These are phyloP conservation scores for Noctuana brunneofusca DNA, from an alignment of 2,888 invertebrate genomes.

Conservation along the genomic window DNA sequence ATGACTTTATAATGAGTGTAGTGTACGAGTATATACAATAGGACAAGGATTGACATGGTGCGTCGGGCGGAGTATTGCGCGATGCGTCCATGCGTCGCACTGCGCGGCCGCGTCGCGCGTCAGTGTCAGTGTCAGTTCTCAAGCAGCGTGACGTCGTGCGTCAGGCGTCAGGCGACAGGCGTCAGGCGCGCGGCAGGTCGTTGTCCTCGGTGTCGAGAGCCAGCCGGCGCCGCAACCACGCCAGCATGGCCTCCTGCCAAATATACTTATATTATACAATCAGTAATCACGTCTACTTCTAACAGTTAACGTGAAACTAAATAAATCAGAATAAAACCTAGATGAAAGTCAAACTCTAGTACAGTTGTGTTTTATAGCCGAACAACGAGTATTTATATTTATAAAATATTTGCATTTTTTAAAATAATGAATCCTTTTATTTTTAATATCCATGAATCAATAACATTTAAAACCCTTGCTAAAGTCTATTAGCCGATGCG, in stretches of 20 bases:
- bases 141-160: neutral
- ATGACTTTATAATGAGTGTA: slow-evolving; percentile 3
- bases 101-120: neutral
- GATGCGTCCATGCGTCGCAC: neutral
- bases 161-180: slow-evolving; percentile 9
- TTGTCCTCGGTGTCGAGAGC: slow-evolving; percentile 59
- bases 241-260: slow-evolving; percentile 61
- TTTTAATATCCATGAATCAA: too few relatives aligned
- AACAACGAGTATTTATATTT: too few relatives aligned
- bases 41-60: neutral
- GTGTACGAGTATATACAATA: neutral
- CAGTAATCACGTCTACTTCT: too few relatives aligned
- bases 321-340: too few relatives aligned
- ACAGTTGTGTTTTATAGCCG: too few relatives aligned
- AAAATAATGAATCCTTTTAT: too few relatives aligned
- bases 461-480: too few relatives aligned
- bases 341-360: too few relatives aligned
- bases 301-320: too few relatives aligned
- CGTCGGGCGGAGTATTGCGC: neutral
- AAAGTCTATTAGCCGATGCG: too few relatives aligned
- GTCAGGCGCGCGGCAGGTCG: slow-evolving; percentile 46
- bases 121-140: too few relatives aligned
- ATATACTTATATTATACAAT: slow-evolving; percentile 11
- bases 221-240: slow-evolving; percentile 71
- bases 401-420: too few relatives aligned